Percentiles rank a stretch among this genome's conserved stretches.
Evolutionary conservation across 2,888 invertebrate genomes (phyloP).

Genomic region (Argyra leucocephala): DNA sequence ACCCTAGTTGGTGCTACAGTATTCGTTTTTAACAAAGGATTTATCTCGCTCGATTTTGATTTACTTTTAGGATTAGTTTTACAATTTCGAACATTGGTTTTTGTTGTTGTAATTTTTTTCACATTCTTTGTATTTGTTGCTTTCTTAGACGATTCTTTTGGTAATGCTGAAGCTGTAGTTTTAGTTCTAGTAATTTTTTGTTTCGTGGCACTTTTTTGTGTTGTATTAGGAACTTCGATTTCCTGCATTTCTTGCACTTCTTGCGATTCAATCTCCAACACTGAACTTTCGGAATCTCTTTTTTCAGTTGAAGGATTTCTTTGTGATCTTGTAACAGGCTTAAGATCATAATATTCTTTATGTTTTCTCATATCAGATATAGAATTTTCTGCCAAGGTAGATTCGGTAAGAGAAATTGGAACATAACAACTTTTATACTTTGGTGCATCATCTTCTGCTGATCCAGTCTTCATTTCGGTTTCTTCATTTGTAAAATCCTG

Average conservation of each 20-base stretch:
- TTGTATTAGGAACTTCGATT: background rate
- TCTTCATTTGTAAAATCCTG: background rate
- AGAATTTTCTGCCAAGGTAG: background rate
- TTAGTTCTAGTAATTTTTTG: constrained; percentile 9
- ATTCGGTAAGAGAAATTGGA: background rate
- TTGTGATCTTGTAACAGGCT: constrained; percentile 1
- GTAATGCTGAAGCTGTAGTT: constrained; percentile 15
- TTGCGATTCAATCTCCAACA: no score
- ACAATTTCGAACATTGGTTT: background rate
- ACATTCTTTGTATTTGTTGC: background rate
- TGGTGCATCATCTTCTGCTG: no score
- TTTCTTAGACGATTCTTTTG: constrained; percentile 8
- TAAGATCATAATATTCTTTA: background rate
- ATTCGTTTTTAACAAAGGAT: background rate
- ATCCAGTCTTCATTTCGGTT: background rate
- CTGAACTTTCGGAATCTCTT: background rate
- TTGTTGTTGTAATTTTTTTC: background rate
- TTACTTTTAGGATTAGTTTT: constrained; percentile 2
- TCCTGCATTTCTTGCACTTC: no score
- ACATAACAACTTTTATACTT: background rate
- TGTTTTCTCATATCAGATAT: constrained; percentile 2
- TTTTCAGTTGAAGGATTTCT: background rate
- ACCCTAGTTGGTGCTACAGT: constrained; percentile 48
- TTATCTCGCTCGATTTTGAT: background rate
- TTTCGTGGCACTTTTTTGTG: background rate